phyloP scores from a whole-genome alignment of 2,888 invertebrate species.

The Opisthograptis luteolata region DNA sequence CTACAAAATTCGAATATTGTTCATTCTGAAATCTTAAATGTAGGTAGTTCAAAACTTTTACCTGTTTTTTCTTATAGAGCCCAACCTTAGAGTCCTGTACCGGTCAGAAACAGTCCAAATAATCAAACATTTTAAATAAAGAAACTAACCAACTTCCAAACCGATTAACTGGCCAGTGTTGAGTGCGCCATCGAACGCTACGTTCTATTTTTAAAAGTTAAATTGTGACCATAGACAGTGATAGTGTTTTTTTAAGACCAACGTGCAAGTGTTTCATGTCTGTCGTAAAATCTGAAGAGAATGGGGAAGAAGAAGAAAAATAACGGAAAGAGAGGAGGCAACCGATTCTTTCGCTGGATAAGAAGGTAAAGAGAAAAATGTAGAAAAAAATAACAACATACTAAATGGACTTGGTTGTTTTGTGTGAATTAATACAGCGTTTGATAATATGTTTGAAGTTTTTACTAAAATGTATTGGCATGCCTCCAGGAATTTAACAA shows the following conservation, averaged over 20 bases:
- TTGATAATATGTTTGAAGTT: conserved; percentile 19
- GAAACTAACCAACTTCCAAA: conserved; percentile 43
- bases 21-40: too few species aligned
- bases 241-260: conserved; percentile 42
- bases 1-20: too few species aligned
- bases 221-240: conserved; percentile 50
- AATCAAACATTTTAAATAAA: conserved; percentile 51
- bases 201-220: conserved; percentile 43
- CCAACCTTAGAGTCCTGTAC: conserved; percentile 67
- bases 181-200: conserved; percentile 44
- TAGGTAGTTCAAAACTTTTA: conserved; percentile 9
- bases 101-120: conserved; percentile 58
- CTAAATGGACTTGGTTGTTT: conserved; percentile 3
- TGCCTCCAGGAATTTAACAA: neutral
- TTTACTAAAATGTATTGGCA: conserved; percentile 16
- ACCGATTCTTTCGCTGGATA: conserved; percentile 79
- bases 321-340: conserved; percentile 67
- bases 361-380: conserved; percentile 66
- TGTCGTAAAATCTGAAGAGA: conserved; percentile 39
- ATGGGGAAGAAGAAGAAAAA: conserved; percentile 82
- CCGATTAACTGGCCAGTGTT: conserved; percentile 46
- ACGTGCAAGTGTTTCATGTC: conserved; percentile 59
- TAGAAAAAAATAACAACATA: neutral
- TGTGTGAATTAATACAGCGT: conserved; percentile 35
- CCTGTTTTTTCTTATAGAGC: conserved; percentile 47